phyloP scores from a whole-genome alignment of 1,140 invertebrate species.

The Leptinotarsa undecemlineata region DNA sequence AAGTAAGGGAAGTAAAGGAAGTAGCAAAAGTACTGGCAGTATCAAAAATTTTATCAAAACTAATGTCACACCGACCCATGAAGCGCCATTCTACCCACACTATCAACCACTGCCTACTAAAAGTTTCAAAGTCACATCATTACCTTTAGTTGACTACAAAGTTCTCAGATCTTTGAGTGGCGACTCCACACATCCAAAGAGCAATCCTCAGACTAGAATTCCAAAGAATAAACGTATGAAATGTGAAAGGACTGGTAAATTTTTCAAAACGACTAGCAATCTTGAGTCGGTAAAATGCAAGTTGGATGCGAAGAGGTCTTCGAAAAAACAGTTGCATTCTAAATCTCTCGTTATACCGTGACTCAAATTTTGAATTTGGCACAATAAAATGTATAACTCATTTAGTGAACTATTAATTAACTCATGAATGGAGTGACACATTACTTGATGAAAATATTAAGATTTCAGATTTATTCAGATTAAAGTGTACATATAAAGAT shows the following conservation, averaged over 20 bases:
- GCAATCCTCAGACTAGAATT: neutral
- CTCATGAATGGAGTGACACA: too few relatives aligned
- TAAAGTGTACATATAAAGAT: too few relatives aligned
- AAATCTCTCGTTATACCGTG: slow-evolving; percentile 15
- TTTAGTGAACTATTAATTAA: too few relatives aligned
- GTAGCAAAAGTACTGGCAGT: slow-evolving; percentile 13
- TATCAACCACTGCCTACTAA: neutral
- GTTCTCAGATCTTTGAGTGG: slow-evolving; percentile 15
- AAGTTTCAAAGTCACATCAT: slow-evolving; percentile 14
- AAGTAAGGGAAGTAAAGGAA: slow-evolving; percentile 11
- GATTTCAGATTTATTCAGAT: too few relatives aligned
- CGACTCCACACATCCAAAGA: neutral
- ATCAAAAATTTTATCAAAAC: slow-evolving; percentile 1
- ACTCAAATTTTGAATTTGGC: neutral
- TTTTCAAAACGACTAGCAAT: slow-evolving; percentile 10
- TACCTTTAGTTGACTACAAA: slow-evolving; percentile 23
- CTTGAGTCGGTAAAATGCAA: slow-evolving; percentile 2
- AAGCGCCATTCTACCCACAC: slow-evolving; percentile 9
- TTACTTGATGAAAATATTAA: too few relatives aligned
- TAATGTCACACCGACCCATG: neutral
- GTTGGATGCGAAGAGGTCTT: slow-evolving; percentile 5
- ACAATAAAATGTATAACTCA: neutral
- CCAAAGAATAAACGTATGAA: neutral
- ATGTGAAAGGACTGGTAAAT: neutral
- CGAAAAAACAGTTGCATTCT: slow-evolving; percentile 14